Evolutionary conservation across 2,888 invertebrate genomes (phyloP), one percentile per base, ranked within the genome.

Genomic region (Phortica okadai): DNA sequence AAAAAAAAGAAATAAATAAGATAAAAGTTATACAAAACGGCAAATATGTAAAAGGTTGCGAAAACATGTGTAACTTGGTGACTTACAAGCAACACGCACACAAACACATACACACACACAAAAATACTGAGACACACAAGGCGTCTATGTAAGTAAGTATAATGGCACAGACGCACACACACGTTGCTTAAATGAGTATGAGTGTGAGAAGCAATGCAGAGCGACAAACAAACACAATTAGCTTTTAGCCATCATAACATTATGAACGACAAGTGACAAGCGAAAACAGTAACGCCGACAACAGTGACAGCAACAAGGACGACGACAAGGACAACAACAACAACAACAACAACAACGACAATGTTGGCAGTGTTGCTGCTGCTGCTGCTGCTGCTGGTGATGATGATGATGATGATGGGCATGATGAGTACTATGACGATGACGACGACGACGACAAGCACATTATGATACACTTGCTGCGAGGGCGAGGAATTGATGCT

Each of bases 211-310:
- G 54, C 54, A 54, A n/a, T 14, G n/a, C 78, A 80, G n/a, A 76
- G 74, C 76, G 74, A 83, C 84, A 84, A 85, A 87, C 83, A 86
- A 87, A 87, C 87, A 83, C 87, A 86, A 86, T 86, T 87, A 86
- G 86, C 86, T 86, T 86, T 85, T 85, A 87, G 87, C 81, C 86
- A 86, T 84, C 85, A 84, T 84, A 87, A 87, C 85, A 86, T 87
- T 86, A 87, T 86, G 87, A 86, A 81, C 84, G 79, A 77, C 81
- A 84, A 79, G 82, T 84, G 84, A 83, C 84, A 84, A 80, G 74
- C 79, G 80, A 78, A 14, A 33, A 72, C 72, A 72, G 25, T 45
- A 33, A 42, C 45, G 72, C 76, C 50, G 64, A 72, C 58, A 66
- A 41, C 81, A 33, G 75, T 70, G 80, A 59, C 69, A 10, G 44